phyloP scores from a whole-genome alignment of 2,113 vertebrate genomes.

The Reinhardtius hippoglossoides region DNA sequence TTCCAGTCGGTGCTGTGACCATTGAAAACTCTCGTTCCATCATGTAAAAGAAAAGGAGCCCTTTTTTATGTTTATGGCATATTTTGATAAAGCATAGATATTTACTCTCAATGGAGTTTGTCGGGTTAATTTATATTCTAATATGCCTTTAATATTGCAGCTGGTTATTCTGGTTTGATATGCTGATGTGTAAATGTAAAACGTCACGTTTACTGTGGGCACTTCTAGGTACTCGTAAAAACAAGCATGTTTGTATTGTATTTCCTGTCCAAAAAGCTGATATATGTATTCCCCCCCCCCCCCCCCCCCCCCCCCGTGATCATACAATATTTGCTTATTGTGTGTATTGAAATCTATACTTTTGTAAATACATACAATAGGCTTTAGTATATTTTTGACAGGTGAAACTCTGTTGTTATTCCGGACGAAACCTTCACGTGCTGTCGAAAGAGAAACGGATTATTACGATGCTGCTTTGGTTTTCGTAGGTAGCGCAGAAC shows the following conservation, averaged over 20 bases:
- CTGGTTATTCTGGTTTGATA: conserved; percentile 69
- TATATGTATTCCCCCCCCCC: conserved; percentile 62
- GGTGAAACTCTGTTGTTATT: conserved; percentile 29
- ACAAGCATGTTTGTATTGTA: conserved; percentile 78
- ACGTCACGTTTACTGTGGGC: conserved; percentile 73
- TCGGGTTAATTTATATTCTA: conserved; percentile 65
- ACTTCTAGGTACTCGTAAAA: conserved; percentile 65
- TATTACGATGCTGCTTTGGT: conserved; percentile 19
- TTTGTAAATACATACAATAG: conserved; percentile 74
- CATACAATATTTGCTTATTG: conserved; percentile 66
- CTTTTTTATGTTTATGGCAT: conserved; percentile 55
- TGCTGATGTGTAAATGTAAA: conserved; percentile 78
- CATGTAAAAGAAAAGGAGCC: neutral
- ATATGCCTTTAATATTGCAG: conserved; percentile 59
- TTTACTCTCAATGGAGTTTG: conserved; percentile 60
- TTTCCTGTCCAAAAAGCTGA: conserved; percentile 57
- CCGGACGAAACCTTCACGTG: conserved; percentile 21
- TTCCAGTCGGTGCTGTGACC: conserved; percentile 73
- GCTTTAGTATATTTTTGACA: conserved; percentile 64
- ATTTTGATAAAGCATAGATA: conserved; percentile 74
- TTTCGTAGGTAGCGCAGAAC: conserved; percentile 36
- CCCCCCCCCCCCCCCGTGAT: conserved; percentile 62
- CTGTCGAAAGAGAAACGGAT: conserved; percentile 32
- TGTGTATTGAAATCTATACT: conserved; percentile 64
- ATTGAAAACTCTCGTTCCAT: conserved; percentile 59